These are phyloP conservation scores for Ochotona curzoniae DNA, from an alignment of 2,113 vertebrate genomes.

Conservation along the genomic window DNA sequence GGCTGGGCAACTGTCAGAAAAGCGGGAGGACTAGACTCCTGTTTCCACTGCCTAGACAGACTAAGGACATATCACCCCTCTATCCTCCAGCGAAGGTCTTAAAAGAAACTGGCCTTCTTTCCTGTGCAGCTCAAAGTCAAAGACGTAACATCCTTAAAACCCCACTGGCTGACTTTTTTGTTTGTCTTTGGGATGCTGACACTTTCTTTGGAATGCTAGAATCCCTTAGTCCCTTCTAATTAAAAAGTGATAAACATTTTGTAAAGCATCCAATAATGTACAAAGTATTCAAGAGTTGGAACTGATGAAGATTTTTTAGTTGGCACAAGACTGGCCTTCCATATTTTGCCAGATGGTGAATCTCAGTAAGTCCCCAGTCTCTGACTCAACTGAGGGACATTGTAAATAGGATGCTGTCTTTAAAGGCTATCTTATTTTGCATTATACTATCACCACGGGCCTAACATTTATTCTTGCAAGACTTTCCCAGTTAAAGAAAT, in stretches of 20 bases:
- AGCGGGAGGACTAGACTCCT: conserved; percentile 15
- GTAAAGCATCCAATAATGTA: conserved; percentile 71
- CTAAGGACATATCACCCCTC: conserved; percentile 8
- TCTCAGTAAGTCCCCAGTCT: conserved; percentile 70
- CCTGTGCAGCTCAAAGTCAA: conserved; percentile 8
- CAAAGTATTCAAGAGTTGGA: conserved; percentile 74
- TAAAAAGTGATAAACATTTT: conserved; percentile 80
- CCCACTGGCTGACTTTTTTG: conserved; percentile 27
- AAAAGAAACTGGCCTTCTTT: background rate
- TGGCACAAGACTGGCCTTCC: conserved; percentile 75
- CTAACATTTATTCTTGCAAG: conserved; percentile 58
- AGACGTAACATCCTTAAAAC: background rate
- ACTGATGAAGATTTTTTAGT: conserved; percentile 70
- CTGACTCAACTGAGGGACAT: conserved; percentile 67
- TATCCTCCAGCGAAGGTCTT: background rate
- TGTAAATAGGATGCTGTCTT: conserved; percentile 42
- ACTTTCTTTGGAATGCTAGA: conserved; percentile 69
- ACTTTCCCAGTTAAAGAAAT: conserved; percentile 53
- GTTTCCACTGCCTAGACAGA: background rate
- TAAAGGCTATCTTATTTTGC: conserved; percentile 73
- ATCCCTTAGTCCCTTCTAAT: conserved; percentile 73
- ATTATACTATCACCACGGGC: conserved; percentile 31
- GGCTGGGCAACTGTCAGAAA: background rate
- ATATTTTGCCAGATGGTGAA: conserved; percentile 74
- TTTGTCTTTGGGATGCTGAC: conserved; percentile 46